Evolutionary conservation across 2,888 invertebrate species (phyloP).

Genomic region (Nomada flava): DNA sequence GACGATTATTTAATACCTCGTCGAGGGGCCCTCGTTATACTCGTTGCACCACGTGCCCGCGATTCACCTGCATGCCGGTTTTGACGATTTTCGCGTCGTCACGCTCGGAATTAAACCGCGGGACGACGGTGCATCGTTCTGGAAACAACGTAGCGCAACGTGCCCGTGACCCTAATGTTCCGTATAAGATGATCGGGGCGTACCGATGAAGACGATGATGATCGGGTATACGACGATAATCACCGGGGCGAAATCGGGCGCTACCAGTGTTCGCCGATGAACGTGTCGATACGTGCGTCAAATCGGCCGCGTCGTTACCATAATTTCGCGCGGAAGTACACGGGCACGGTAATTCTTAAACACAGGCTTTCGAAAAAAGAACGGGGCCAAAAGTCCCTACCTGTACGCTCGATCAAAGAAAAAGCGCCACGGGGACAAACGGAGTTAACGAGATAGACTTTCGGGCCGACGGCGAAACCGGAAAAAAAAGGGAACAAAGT

Average conservation of each 20-base stretch:
- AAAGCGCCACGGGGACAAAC: neutral
- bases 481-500: neutral
- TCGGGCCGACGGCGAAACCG: neutral
- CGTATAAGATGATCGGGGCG: neutral
- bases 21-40: conserved; percentile 62
- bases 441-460: conserved; percentile 3
- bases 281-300: neutral
- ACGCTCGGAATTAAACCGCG: conserved; percentile 22
- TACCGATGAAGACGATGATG: conserved; percentile 17
- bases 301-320: neutral
- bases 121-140: neutral
- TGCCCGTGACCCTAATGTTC: conserved; percentile 7
- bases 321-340: too few species aligned
- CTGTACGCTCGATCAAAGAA: neutral
- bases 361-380: neutral
- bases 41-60: conserved; percentile 49
- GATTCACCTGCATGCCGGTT: conserved; percentile 47
- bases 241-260: conserved; percentile 21
- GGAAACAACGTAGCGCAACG: neutral
- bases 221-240: conserved; percentile 5
- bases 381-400: neutral
- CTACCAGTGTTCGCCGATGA: conserved; percentile 25
- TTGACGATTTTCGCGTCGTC: conserved; percentile 32
- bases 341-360: neutral
- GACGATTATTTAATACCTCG: conserved; percentile 82